Conservation (phyloP, 2,797 vertebrate species). For the Phrynocephalus forsythii region DNA sequence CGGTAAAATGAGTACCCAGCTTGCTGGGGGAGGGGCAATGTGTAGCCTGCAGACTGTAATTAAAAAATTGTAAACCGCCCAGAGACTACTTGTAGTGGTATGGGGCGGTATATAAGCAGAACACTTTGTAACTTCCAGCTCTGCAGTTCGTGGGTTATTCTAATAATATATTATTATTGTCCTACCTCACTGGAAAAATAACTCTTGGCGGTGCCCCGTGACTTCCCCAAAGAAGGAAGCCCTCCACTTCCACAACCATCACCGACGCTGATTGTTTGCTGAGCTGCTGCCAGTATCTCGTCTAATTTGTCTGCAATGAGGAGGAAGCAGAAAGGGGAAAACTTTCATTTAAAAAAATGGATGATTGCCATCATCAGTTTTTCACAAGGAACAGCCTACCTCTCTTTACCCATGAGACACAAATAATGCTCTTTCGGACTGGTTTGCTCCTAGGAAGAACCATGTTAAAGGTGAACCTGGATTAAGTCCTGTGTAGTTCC, state of each 20-base stretch:
- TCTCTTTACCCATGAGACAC: background rate
- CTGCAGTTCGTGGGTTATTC: no score
- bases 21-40: no score
- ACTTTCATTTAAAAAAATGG: background rate
- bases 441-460: background rate
- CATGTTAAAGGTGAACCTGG: background rate
- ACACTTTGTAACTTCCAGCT: no score
- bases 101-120: no score
- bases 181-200: conserved; percentile 77
- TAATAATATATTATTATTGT: conserved; percentile 28
- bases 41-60: no score
- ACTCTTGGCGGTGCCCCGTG: conserved; percentile 65
- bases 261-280: conserved; percentile 93
- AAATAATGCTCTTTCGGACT: background rate
- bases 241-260: conserved; percentile 84
- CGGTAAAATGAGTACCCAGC: no score
- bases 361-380: background rate
- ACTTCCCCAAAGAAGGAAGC: conserved; percentile 81
- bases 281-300: conserved; percentile 93
- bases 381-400: background rate
- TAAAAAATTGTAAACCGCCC: no score
- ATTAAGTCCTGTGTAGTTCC: background rate
- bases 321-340: background rate
- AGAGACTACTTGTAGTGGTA: no score
- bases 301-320: conserved; percentile 89